Base-by-base conservation (phyloP, 2,113 vertebrate species). In the Amia ocellicauda region DNA sequence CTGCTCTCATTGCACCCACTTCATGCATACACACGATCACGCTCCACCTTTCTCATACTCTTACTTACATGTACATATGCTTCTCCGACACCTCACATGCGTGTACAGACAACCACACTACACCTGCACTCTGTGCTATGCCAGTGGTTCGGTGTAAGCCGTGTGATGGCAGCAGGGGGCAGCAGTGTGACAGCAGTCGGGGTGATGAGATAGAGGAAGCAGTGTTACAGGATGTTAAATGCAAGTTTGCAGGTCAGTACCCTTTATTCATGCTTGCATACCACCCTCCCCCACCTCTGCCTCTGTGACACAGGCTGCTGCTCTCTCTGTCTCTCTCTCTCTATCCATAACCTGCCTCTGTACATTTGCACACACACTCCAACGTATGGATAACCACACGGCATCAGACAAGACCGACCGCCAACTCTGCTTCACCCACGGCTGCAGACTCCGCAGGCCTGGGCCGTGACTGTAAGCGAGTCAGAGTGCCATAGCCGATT, bases 111-210 rank as follows among this genome's bases (percentile, higher is more conserved):
- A n/a, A n/a, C n/a, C n/a, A n/a, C n/a, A n/a, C n/a, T n/a, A n/a
- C n/a, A n/a, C n/a, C n/a, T n/a, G n/a, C n/a, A n/a, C n/a, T 22
- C 50, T 40, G 24, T 2, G 17, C n/a, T 17, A 20, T 28, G 16
- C 26, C 52, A 24, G 31, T 7, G 27, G 20, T 16, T 7, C 13
- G 20, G 13, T 59, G n/a, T 59, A 28, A 14, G 45, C 14, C 45
- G 45, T 17, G 20, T 57, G 7, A 55, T 26, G 16, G 74, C 83
- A 73, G 68, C 43, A 13, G 80, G 49, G 68, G 77, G 82, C 82
- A 73, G 72, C 73, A 78, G 23, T 67, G 50, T 3, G 4, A 36
- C 20, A 22, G 60, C 26, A n/a, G 8, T 11, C 2, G 9, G 47
- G 31, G 3, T 16, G n/a, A 13, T 31, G n/a, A n/a, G n/a, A n/a